Conservation (phyloP, 2,888 invertebrate genomes). For the Drosophila helvetica region DNA sequence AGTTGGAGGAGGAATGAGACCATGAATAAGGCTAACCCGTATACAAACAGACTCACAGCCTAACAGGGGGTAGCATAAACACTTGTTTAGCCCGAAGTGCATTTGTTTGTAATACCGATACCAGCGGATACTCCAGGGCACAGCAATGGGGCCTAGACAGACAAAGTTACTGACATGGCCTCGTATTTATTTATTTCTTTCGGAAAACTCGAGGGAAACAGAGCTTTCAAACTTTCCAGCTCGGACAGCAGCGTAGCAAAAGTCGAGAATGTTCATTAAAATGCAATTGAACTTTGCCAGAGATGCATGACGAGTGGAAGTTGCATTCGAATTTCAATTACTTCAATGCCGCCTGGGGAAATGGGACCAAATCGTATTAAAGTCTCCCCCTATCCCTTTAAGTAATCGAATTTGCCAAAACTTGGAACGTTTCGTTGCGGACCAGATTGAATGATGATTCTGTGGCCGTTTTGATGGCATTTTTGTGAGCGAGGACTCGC, state of each 20-base stretch:
- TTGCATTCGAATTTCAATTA: conserved; percentile 56
- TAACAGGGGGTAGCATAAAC: neutral
- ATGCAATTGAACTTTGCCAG: conserved; percentile 53
- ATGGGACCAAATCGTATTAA: conserved; percentile 32
- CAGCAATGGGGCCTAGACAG: neutral
- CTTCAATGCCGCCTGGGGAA: conserved; percentile 35
- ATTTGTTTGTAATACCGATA: neutral
- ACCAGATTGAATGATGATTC: conserved; percentile 38
- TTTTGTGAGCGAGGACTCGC: neutral
- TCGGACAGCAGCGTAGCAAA: too few species aligned
- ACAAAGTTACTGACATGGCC: neutral
- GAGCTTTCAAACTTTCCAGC: conserved; percentile 10
- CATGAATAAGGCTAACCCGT: too few species aligned
- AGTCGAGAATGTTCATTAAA: conserved; percentile 61
- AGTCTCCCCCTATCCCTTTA: conserved; percentile 13
- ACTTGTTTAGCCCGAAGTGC: neutral
- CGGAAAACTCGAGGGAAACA: too few species aligned
- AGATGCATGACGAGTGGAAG: conserved; percentile 17
- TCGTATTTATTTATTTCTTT: neutral
- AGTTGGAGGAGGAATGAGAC: too few species aligned
- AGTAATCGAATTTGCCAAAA: too few species aligned
- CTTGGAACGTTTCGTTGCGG: too few species aligned
- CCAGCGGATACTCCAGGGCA: neutral
- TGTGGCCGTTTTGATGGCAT: conserved; percentile 32
- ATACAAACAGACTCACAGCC: neutral